Base-by-base conservation (phyloP, 2,113 vertebrate species). In the Siniperca knerii region DNA sequence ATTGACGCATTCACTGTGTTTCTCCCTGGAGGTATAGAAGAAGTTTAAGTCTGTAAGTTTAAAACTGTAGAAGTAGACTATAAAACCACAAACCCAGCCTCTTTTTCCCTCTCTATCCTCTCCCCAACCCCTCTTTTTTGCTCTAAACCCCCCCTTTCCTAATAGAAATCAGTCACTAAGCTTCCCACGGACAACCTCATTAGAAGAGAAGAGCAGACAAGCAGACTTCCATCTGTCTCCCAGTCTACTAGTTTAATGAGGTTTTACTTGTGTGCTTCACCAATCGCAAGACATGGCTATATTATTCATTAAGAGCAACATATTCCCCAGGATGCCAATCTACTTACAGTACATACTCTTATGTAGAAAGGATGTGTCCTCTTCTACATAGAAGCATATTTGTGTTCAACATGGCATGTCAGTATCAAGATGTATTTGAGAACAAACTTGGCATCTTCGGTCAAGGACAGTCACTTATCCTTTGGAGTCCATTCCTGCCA, bases 201-300 rank as follows among this genome's bases (percentile, higher is more conserved):
- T 91, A 90, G 62, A 85, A 75, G 42, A 79, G 64, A 81, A 21
- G 58, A 72, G 65, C 75, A 89, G 84, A 86, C 57, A 69, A 73
- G 67, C 80, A 68, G 68, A 85, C 82, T 86, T 90, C 80, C 87
- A 92, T 92, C 90, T 92, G 89, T 92, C 88, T 90, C 70, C 52
- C 48, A 70, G 74, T 89, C 61, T 82, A 84, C 81, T 80, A 61
- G 64, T 89, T 89, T 92, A 92, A 93, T 92, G 84, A 90, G 85
- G 84, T 90, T 90, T 92, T 79, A 85, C 83, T 90, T 66, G 68
- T 86, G 80, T 68, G 70, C 64, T 78, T 74, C 79, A 79, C 66
- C 83, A 84, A 65, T 69, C 13, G 21, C 64, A 54, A 61, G 55
- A 71, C 54, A 42, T 48, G 33, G 15, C 69, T 69, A 9, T 62